Evolutionary conservation across 2,888 invertebrate species (phyloP), one percentile per base, ranked within the genome.

Genomic region (Amaurobius ferox): DNA sequence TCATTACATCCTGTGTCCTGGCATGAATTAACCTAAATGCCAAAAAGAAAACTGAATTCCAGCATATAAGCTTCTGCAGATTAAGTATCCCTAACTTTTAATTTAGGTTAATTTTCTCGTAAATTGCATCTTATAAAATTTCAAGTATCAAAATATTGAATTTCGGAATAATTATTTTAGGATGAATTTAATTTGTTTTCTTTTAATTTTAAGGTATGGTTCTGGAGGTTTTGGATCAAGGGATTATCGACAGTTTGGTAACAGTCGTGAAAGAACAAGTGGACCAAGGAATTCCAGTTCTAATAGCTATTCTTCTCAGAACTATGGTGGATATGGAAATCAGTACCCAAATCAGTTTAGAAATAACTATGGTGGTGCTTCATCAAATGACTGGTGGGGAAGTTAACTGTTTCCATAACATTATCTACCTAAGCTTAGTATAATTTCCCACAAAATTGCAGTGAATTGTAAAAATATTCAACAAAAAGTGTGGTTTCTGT

Each of bases 161-260:
- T n/a, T n/a, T n/a, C n/a, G n/a, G n/a, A n/a, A n/a, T n/a, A n/a
- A n/a, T n/a, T n/a, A n/a, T n/a, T n/a, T n/a, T n/a, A n/a, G n/a
- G n/a, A n/a, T n/a, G n/a, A n/a, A n/a, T n/a, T 32, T 28, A 28
- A 39, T 32, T 35, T 35, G 5, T 35, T 5, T 35, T 35, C 6
- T 35, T 7, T 35, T 35, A 26, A 44, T n/a, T n/a, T 73, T 0
- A 39, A 89, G 89, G 76, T 89, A 88, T 67, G 88, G 89, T 23
- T 88, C 89, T 76, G 90, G 90, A 73, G 91, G 91, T n/a, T 93
- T 92, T 89, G 92, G 92, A 28, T 91, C 91, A 19, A 91, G 92
- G 28, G 93, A 93, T 90, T 93, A 92, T 89, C 91, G 93, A 88
- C 92, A 92, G 88, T 90, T 90, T 89, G 90, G 90, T 39, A 67